Base-by-base conservation (phyloP, 2,888 invertebrate species). In the Bombylius major region DNA sequence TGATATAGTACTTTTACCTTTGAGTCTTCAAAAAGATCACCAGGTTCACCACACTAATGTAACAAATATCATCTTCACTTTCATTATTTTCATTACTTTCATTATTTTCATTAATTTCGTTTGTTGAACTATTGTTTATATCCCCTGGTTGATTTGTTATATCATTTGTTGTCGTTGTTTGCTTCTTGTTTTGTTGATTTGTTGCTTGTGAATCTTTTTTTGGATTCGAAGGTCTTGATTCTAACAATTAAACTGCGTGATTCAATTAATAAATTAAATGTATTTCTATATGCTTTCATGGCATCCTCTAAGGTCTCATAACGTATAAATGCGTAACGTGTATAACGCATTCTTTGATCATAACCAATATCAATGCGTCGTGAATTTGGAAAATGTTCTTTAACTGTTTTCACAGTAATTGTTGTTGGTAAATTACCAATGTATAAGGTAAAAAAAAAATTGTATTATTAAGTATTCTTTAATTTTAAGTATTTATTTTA, bases 371-470 rank as follows among this genome's bases (percentile, higher is more conserved):
- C 84, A 49, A 83, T 80, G 51, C 83, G 75, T 50, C 76, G 74
- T 5, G 80, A 79, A 50, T 77, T 78, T 0, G 81, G 80, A 67
- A 81, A 83, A 61, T 79, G 78, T 58, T 77, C 77, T 60, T 81
- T 80, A 13, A 84, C 79, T 61, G 79, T 78, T 56, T 79, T 78
- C 46, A 81, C 79, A 46, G 80, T 80, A 50, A 84, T 79, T 60
- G 81, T 80, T 59, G 81, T 79, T 3, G 84, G 81, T 58, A 84
- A 71, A 67, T 84, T 84, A 52, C 84, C 83, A 59, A 84, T 80
- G 59, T 83, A 84, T 47, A 84, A 72, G 46, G 82, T 82, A 58
- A 44, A 44, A 44, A 44, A 44, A 1, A 44, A 44, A n/a, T n/a
- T n/a, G n/a, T n/a, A n/a, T 44, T n/a, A 44, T 44, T n/a, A 44